phyloP scores from a whole-genome alignment of 2,113 vertebrate genomes.

The Mionectes macconnelli region DNA sequence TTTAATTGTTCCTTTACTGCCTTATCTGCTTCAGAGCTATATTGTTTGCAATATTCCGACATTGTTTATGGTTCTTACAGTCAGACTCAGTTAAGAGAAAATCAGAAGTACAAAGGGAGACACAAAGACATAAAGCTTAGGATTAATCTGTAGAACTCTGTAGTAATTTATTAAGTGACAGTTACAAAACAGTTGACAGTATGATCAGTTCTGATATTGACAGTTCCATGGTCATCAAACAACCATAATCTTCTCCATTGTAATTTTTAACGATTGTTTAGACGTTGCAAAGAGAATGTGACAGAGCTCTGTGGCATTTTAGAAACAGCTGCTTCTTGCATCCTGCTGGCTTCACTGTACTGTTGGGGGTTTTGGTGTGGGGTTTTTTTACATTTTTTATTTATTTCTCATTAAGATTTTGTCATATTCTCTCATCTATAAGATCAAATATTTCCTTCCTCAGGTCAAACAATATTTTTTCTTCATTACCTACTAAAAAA shows the following conservation, averaged over 20 bases:
- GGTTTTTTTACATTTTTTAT: rapidly evolving
- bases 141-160: background rate
- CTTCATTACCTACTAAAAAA: background rate
- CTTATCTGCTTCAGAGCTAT: background rate
- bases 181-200: background rate
- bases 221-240: background rate
- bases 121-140: background rate
- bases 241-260: background rate
- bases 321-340: background rate
- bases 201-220: background rate
- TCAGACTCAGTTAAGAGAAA: background rate
- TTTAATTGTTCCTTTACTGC: background rate
- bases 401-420: background rate
- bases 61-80: background rate
- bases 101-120: background rate
- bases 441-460: background rate
- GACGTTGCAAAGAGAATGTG: background rate
- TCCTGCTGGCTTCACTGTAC: background rate
- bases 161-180: background rate
- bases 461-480: background rate
- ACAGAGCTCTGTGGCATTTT: background rate
- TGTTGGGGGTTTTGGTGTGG: rapidly evolving
- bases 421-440: background rate
- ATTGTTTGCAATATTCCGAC: background rate
- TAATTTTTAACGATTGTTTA: background rate